Conservation (phyloP, 2,888 invertebrate genomes). For the Thumatha senex region DNA sequence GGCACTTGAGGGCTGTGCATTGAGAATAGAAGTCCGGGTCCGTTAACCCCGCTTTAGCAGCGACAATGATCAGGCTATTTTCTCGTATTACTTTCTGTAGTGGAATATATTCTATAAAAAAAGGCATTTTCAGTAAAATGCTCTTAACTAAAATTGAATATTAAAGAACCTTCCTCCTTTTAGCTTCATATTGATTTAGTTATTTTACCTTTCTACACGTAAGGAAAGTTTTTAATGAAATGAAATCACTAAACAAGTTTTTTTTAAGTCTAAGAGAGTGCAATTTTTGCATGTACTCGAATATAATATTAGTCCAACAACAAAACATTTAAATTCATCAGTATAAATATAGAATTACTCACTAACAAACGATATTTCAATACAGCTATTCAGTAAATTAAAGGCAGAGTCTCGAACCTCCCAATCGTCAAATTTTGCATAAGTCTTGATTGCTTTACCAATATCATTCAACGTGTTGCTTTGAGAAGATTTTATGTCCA, state of each 20-base stretch:
- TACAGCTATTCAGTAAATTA: constrained; percentile 86
- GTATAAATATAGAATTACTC: constrained; percentile 44
- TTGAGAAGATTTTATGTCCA: constrained; percentile 84
- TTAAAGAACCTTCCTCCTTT: no score
- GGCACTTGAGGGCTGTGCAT: constrained; percentile 40
- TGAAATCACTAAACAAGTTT: no score
- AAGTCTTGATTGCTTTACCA: constrained; percentile 83
- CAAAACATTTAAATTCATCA: no score
- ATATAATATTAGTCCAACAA: no score
- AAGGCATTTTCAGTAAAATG: background rate
- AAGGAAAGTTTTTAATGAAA: no score
- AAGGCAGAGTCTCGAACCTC: constrained; percentile 88
- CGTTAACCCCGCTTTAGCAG: constrained; percentile 34
- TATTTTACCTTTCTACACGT: no score
- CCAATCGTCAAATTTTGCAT: constrained; percentile 86
- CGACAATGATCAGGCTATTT: constrained; percentile 35
- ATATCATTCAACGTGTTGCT: constrained; percentile 84
- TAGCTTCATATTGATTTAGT: no score
- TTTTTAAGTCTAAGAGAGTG: no score
- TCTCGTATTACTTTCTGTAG: constrained; percentile 39
- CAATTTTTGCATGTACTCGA: no score
- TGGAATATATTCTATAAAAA: constrained; percentile 41
- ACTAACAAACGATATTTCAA: constrained; percentile 86
- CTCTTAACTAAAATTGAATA: background rate
- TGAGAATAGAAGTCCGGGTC: constrained; percentile 43